Evolutionary conservation across 1,140 invertebrate species (phyloP), one percentile per base, ranked within the genome.

Genomic region (Drosophila nasuta): DNA sequence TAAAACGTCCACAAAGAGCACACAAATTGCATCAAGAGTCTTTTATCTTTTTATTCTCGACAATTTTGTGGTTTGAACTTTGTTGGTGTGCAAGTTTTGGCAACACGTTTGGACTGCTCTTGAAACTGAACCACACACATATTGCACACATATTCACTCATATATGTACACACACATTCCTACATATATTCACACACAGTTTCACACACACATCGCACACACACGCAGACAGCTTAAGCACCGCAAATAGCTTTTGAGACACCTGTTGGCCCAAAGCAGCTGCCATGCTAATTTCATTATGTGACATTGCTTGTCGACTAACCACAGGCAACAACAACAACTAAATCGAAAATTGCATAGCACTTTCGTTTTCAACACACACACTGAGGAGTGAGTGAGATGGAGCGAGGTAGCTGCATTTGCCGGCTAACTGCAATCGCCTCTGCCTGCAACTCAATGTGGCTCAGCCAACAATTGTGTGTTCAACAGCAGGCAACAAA

Each of bases 321-420:
- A 76, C 82, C 82, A 49, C 85, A 89, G 58, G 65, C 68, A 43
- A 56, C 38, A 75, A 71, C 72, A 68, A 66, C 65, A 73, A 72
- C 77, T 85, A 79, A 83, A 89, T 83, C 75, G 81, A 85, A 88
- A 85, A 89, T 81, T 85, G 75, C 81, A 73, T 56, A 65, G 62
- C 81, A 89, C 85, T 88, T 88, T 88, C 85, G 62, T 56, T 88
- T 88, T 85, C 75, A 75, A 67, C 8, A 67, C 6, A 73, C 28
- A 35, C 25, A 62, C 15, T 11, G 10, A 15, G 20, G 17, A 7
- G 49, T n/a, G 41, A 43, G 41, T 5, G n/a, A 43, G 41, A 43
- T 4, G n/a, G 41, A 1, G n/a, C n/a, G 3, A 43, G 41, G 41
- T n/a, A 38, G 59, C 52, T 51, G 66, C 63, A 74, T 48, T 77